Base-by-base conservation (phyloP, 2,797 vertebrate genomes). In the Acanthis flammea region DNA sequence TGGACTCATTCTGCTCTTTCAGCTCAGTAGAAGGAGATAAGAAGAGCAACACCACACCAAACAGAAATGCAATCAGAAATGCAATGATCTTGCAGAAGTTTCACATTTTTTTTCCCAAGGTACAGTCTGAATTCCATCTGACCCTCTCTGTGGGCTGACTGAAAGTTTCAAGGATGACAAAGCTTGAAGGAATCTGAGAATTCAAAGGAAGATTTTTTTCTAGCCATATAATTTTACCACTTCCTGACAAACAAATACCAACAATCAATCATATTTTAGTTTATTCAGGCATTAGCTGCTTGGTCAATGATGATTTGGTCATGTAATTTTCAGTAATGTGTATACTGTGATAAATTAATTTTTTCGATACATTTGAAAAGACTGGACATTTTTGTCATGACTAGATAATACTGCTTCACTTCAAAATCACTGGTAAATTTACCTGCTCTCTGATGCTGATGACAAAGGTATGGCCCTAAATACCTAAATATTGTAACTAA, bases 281-380 rank as follows among this genome's bases (percentile, higher is more conserved):
- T 77, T 80, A 37, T 70, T 54, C n/a, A 41, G 7, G 6, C 62
- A 60, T 55, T 77, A 47, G 6, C 25, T 89, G 10, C 10, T 22
- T 3, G 7, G 30, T 45, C 24, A 75, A 51, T 0, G 0, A 44
- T 12, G 1, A 57, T 28, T 51, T 51, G 5, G 3, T 76, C 45
- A 39, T 14, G 50, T 72, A 4, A 67, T 51, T 23, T 82, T 39
- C 19, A 42, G 47, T 61, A 71, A 55, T 2, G 2, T 33, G 21
- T 42, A 61, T 61, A 18, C 7, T 5, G 6, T 57, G 6, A 67
- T 4, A 54, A 71, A 55, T 51, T 67, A 1, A 23, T 41, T 33
- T 68, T 75, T 33, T 15, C 6, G 42, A 16, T 48, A 19, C 14
- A 53, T 53, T 68, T 65, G 7, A 44, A 74, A 80, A 67, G 18